Conservation (phyloP, 1,140 invertebrate species). For the Bombus pascuorum region DNA sequence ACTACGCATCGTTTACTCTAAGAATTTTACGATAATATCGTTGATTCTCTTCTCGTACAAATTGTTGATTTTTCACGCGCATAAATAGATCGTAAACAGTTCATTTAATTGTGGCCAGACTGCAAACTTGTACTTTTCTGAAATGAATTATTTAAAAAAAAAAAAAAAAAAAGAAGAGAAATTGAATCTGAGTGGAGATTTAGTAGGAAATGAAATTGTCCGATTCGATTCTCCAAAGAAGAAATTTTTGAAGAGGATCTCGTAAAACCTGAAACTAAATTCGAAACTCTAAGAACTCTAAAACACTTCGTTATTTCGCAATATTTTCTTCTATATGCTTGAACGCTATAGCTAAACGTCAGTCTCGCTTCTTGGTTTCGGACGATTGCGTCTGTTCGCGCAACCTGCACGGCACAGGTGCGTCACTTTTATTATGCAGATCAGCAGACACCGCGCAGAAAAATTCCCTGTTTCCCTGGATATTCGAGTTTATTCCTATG, state of each 20-base stretch:
- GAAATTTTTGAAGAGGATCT: too few species aligned
- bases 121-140: too few species aligned
- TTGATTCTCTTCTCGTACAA: too few species aligned
- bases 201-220: too few species aligned
- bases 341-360: neutral
- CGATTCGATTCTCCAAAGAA: too few species aligned
- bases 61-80: too few species aligned
- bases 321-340: neutral
- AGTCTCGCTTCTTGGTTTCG: neutral
- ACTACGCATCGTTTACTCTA: neutral
- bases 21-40: neutral
- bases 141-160: too few species aligned
- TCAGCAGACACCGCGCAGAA: neutral
- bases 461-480: neutral
- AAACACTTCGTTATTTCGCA: neutral
- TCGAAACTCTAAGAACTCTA: neutral
- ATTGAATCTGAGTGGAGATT: too few species aligned
- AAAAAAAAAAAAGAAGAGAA: too few species aligned
- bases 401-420: neutral
- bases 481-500: neutral
- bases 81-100: too few species aligned
- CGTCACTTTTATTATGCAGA: conserved; percentile 17
- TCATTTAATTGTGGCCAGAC: too few species aligned
- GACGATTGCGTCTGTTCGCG: neutral
- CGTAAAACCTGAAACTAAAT: too few species aligned